Conservation (phyloP, 2,888 invertebrate genomes). For the Drosophila robusta region DNA sequence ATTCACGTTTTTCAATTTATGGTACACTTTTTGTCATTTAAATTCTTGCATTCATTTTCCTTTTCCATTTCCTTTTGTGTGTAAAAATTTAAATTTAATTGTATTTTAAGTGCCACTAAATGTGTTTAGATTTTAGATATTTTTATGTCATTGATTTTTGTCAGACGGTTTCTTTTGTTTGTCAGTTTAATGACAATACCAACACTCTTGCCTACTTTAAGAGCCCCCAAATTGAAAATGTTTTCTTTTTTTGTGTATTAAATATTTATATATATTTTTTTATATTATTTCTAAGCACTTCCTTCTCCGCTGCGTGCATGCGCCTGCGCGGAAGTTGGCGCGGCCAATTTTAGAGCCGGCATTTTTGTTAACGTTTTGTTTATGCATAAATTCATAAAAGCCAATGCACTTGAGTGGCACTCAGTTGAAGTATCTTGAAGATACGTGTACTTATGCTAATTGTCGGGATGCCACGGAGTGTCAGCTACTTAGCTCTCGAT, state of each 20-base stretch:
- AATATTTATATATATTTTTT: constrained; percentile 5
- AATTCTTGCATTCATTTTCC: constrained; percentile 15
- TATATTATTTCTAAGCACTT: constrained; percentile 32
- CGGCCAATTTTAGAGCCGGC: constrained; percentile 16
- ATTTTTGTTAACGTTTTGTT: constrained; percentile 26
- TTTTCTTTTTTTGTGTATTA: not conserved
- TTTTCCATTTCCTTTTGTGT: constrained; percentile 23
- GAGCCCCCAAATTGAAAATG: constrained; percentile 1
- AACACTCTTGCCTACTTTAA: constrained; percentile 1
- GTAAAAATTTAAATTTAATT: constrained; percentile 19
- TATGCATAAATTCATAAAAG: constrained; percentile 34
- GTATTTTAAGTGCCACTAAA: constrained; percentile 35
- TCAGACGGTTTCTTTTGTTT: constrained; percentile 13
- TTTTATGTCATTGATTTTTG: constrained; percentile 7
- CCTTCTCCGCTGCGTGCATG: constrained; percentile 35
- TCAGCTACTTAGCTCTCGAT: constrained; percentile 16
- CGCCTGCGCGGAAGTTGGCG: constrained; percentile 70
- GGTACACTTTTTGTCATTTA: constrained; percentile 2
- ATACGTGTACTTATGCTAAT: constrained; percentile 33
- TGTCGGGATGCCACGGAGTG: constrained; percentile 8
- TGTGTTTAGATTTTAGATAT: constrained; percentile 19
- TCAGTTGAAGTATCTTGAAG: constrained; percentile 29
- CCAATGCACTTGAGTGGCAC: constrained; percentile 44
- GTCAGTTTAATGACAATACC: constrained; percentile 5
- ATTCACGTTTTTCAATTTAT: constrained; percentile 16